Evolutionary conservation across 2,113 vertebrate genomes (phyloP), one percentile per base, ranked within the genome.

Genomic region (Isichthys henryi): DNA sequence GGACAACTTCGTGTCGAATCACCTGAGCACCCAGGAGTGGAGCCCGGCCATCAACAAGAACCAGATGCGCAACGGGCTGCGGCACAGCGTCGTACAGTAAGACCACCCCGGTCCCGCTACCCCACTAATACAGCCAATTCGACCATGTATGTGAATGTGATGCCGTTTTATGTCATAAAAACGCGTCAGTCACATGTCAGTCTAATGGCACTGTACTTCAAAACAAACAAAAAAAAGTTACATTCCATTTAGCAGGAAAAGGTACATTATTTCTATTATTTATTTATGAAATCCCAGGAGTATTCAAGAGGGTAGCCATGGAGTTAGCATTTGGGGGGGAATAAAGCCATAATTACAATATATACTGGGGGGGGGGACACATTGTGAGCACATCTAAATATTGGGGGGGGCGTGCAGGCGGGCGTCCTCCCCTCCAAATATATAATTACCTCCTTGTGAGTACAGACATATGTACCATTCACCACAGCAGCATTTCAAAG

Each of bases 31-130:
- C 35, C 98, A 99, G 92, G 97, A 99, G 7, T 99, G 98, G 98
- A 99, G 96, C 90, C 97, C 98, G 11, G 91, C 97, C 35, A 99
- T 98, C 96, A 99, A 99, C 96, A 99, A 99, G 94, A 99, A 99
- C 95, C 98, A 99, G 91, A 92, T 98, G 91, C 95, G 98, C 89
- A 99, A 98, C 6, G 97, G 97, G 23, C 95, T 99, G 45, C 95
- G 98, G 88, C 98, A 99, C 91, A 99, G 97, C 0, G 98, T 99
- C 58, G 96, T 98, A 85, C 97, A 99, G 98, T 99, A 93, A 97
- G 98, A 17, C 1, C 46, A 13, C 49, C 48, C 48, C 19, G 21
- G 56, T 13, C 70, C 1, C 27, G 9, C 23, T 10, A 66, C 23
- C 74, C 13, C 74, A 43, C n/a, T 80, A 27, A 80, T 3, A 82